Base-by-base conservation (phyloP, 2,888 invertebrate species). In the Ceramica pisi region DNA sequence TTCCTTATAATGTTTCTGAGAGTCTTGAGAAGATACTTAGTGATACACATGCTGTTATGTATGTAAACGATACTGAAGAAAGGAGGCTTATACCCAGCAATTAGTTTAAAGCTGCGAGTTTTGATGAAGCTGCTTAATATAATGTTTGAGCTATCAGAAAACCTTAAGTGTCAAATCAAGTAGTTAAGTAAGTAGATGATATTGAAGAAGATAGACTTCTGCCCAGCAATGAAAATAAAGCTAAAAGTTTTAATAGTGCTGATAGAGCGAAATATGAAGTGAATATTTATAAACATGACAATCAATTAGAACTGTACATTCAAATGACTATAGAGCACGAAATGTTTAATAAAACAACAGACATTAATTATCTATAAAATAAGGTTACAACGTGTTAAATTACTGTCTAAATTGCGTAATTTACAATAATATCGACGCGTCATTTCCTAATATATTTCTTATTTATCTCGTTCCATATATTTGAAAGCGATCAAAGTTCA, bases 311-410 rank as follows among this genome's bases (percentile, higher is more conserved):
- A 14, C 1, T 12, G 57, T 2, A 38, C 38, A 38, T 2, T 7
- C 21, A 21, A 38, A 14, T 16, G 3, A 57, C 38, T 57, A 21
- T 21, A n/a, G 7, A 55, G 35, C 67, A 50, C 7, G 57, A 57
- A 50, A 56, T 74, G 55, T 78, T 61, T 78, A 74, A 46, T 62
- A 23, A 67, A 68, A 72, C 67, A 62, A 67, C 62, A 61, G 70
- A 76, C 84, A 72, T 78, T 70, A 67, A 85, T 72, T 78, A 78
- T 76, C 73, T 69, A 72, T 78, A 71, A 85, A 85, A 84, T 83
- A 76, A 66, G 82, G 81, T 83, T 81, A 81, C 60, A 62, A 85
- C 46, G 70, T 83, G 78, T 83, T 84, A 55, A 31, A 70, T 79
- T 78, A 67, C 67, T 73, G 70, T 71, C 64, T 12, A 60, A 67